Conservation (phyloP, 2,113 vertebrate genomes). For the Stegastes partitus region DNA sequence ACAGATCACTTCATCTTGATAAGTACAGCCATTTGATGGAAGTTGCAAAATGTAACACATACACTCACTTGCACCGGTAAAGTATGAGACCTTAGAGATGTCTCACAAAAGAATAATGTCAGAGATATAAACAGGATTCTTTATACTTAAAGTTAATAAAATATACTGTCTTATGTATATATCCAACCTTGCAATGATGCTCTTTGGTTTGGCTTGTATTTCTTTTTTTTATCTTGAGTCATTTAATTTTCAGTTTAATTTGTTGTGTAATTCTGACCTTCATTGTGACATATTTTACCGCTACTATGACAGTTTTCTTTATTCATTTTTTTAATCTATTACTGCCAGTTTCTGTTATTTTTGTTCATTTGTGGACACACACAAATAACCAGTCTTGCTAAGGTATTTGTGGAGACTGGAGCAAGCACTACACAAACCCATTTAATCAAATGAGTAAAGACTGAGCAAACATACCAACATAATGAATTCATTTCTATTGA, state of each 20-base stretch:
- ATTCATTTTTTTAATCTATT: too few relatives aligned
- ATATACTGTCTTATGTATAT: background rate
- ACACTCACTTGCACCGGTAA: background rate
- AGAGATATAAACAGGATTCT: background rate
- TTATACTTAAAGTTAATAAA: background rate
- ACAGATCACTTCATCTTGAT: slow-evolving; percentile 60
- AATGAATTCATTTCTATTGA: background rate
- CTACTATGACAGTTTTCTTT: too few relatives aligned
- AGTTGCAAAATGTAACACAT: slow-evolving; percentile 42
- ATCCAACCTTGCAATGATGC: background rate
- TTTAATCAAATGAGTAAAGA: too few relatives aligned
- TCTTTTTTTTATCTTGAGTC: background rate
- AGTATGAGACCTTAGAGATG: slow-evolving; percentile 5
- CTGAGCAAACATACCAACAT: too few relatives aligned
- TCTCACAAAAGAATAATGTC: background rate
- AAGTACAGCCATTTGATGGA: slow-evolving; percentile 63
- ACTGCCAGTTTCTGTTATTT: too few relatives aligned
- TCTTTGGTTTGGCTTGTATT: too few relatives aligned
- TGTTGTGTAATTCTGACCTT: background rate
- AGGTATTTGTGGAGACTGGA: too few relatives aligned
- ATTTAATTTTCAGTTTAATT: background rate
- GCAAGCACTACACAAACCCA: too few relatives aligned
- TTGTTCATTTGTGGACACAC: too few relatives aligned
- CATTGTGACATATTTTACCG: too few relatives aligned
- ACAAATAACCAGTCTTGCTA: too few relatives aligned